Base-by-base conservation (phyloP, 23 tunicate species). In the Botrylloides violaceus region DNA sequence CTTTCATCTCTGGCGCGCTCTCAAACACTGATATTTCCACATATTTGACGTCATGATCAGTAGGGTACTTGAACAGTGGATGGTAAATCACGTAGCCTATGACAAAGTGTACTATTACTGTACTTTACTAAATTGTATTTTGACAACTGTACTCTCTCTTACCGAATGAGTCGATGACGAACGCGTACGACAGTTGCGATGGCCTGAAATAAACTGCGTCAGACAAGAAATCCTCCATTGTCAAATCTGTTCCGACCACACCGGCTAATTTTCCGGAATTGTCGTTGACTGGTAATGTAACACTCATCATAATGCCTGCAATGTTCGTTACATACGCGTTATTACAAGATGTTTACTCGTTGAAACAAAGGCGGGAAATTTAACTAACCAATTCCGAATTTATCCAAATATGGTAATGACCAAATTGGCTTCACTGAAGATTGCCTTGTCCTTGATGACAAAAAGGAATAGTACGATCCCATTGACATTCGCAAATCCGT, bases 51-150 rank as follows among this genome's bases (percentile, higher is more conserved):
- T 71, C 90, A 15, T 29, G n/a, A 31, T 68, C 77, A 3, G 25
- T 39, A 31, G 65, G 19, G 64, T 83, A 70, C 20, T 56, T 37
- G 56, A 83, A 63, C 19, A 83, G 28, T 25, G 90, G 90, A 71
- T 83, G 90, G 65, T 49, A 71, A 23, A 83, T 61, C 6, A 77
- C 78, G 43, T 71, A 50, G 47, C 90, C 90, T 83, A 66, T 50
- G 1, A 73, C 23, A 28, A 15, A 31, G 29, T 4, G 29, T 25
- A 12, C 7, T 63, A 3, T 3, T 26, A 4, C 35, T 12, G 3
- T 63, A 63, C 4, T 4, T 15, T 9, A 26, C 33, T 26, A 3
- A 3, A 7, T 63, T 15, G 18, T 63, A 25, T 4, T 3, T 15
- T 28, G 70, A 58, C 5, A 58, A 4, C 5, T 58, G 9, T 3